Evolutionary conservation across 53 echinoderm and acorn worm genomes (phyloP), one percentile per base, ranked within the genome.

Genomic region (Henricia sp.): DNA sequence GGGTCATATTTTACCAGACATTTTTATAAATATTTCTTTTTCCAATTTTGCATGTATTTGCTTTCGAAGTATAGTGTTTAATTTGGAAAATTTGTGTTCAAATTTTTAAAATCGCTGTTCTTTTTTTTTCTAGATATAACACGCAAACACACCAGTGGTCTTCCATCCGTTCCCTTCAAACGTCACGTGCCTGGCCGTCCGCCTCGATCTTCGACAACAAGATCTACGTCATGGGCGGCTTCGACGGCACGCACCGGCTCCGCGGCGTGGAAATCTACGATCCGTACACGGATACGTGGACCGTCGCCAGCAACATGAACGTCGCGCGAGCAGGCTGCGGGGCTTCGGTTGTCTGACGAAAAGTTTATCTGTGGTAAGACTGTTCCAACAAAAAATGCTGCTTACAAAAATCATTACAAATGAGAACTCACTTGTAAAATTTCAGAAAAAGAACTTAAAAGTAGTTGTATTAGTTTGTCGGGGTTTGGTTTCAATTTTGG

Each of bases 91-190:
- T n/a, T n/a, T n/a, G n/a, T n/a, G n/a, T n/a, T n/a, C n/a, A n/a
- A n/a, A n/a, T n/a, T n/a, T n/a, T n/a, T n/a, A 4, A 5, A 36
- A 59, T 50, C 13, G 24, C 19, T 51, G 26, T 65, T 85, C 12
- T 66, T 14, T 75, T 67, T n/a, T 73, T 26, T 37, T 33, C 1
- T 85, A 99, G 99, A 68, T 99, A 92, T 87, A 99, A 99, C 71
- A 99, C 94, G 20, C 99, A 99, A 88, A 99, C 99, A 25, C 99
- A 99, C 48, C 99, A 99, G 52, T 99, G 99, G 99, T 92, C 95
- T 82, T 91, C 99, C 82, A 99, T 99, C 19, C 85, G 84, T 6
- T 95, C 99, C 30, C 89, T 99, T 85, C 90, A 92, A 29, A 91
- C 77, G 24, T 63, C 99, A 21, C 82, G 99, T n/a, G 99, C 95